A percentile compares a stretch with the other conserved stretches of the same genome.
Conservation (phyloP, 2,797 vertebrate species). For the Mycteria americana region DNA sequence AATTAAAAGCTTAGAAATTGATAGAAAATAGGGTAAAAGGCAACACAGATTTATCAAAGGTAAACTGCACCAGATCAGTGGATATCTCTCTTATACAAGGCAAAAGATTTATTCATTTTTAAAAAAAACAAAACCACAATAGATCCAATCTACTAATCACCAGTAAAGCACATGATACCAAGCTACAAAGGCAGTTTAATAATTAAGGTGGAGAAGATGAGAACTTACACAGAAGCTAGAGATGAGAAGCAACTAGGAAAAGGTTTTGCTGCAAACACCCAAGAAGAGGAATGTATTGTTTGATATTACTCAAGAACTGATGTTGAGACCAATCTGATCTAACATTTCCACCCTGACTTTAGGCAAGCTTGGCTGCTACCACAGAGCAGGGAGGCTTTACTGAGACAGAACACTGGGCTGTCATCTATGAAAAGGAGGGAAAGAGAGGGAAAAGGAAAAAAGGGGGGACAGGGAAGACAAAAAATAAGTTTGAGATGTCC, state of each 20-base stretch:
- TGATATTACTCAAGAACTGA: background rate
- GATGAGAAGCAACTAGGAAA: background rate
- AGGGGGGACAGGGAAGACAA: fast-evolving
- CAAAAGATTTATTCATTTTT: background rate
- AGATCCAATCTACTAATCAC: background rate
- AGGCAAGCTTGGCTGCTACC: background rate
- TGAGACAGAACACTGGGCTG: background rate
- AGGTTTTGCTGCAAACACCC: background rate
- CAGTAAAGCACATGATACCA: background rate
- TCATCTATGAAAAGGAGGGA: background rate
- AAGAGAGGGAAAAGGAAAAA: background rate
- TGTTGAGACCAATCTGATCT: background rate
- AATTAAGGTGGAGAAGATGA: background rate
- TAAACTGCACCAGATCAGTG: background rate
- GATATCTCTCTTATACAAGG: background rate
- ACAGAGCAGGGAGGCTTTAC: background rate
- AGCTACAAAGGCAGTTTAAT: background rate
- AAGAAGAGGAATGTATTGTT: background rate
- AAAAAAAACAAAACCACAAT: background rate
- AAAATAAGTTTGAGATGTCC: background rate
- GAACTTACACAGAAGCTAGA: background rate
- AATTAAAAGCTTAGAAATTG: background rate
- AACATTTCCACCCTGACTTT: background rate
- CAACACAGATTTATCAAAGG: background rate
- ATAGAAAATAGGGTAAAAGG: background rate